These are phyloP conservation scores for Drosophila triauraria DNA, from an alignment of 1,140 invertebrate species.

Conservation along the genomic window DNA sequence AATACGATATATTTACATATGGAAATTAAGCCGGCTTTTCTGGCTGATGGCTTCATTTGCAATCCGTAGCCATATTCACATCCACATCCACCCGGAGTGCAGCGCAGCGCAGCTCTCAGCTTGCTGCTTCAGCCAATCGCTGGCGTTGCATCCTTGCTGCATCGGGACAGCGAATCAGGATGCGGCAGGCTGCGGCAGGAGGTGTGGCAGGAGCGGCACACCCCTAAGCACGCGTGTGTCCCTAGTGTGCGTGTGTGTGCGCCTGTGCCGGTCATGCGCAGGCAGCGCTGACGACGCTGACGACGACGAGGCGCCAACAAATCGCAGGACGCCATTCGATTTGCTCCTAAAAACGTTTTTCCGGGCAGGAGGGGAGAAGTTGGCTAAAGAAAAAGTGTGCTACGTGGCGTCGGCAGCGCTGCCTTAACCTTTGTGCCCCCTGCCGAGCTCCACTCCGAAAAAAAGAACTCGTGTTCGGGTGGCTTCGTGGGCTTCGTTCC, in stretches of 20 bases:
- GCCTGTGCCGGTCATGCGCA: constrained; percentile 70
- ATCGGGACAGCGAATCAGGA: constrained; percentile 74
- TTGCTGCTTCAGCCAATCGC: constrained; percentile 53
- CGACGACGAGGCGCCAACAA: constrained; percentile 59
- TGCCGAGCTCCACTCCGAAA: constrained; percentile 42
- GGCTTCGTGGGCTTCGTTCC: constrained; percentile 41
- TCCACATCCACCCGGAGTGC: constrained; percentile 34
- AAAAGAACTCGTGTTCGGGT: constrained; percentile 10
- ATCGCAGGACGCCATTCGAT: constrained; percentile 68
- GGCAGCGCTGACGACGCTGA: constrained; percentile 38
- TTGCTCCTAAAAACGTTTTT: constrained; percentile 65
- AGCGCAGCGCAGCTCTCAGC: constrained; percentile 19
- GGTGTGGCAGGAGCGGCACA: constrained; percentile 29
- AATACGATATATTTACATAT: constrained; percentile 5
- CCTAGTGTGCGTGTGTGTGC: constrained; percentile 46
- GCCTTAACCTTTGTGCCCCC: constrained; percentile 52
- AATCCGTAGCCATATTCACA: background rate
- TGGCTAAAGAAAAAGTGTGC: constrained; percentile 45
- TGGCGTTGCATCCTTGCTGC: constrained; percentile 65
- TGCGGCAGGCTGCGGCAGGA: constrained; percentile 36
- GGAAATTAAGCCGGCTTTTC: constrained; percentile 9
- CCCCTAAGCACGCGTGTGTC: constrained; percentile 48
- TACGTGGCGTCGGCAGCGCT: constrained; percentile 45
- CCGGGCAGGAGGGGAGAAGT: constrained; percentile 1
- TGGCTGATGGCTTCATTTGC: constrained; percentile 7